Percentiles rank a stretch among this genome's conserved stretches.
Evolutionary conservation across 2,888 invertebrate species (phyloP).

Genomic region (Camponotus fellah): DNA sequence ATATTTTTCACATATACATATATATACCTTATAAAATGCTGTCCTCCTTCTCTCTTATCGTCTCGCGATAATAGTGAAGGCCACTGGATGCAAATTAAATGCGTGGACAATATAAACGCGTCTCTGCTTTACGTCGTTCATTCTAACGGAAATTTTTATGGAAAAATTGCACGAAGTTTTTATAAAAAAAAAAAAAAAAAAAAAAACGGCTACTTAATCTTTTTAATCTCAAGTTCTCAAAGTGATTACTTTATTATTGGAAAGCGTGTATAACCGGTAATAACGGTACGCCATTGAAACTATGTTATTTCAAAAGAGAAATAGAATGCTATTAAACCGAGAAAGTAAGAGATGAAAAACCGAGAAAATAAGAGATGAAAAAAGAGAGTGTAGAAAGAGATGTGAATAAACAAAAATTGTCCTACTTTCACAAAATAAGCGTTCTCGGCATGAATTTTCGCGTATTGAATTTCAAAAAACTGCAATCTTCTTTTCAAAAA

Average conservation of each 20-base stretch:
- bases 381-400: background rate
- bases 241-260: background rate
- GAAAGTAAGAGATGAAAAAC: too few species aligned
- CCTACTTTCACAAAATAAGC: constrained; percentile 39
- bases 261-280: background rate
- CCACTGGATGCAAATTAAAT: background rate
- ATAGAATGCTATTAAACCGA: background rate
- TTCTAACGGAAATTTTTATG: background rate
- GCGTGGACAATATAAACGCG: background rate
- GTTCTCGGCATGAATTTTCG: background rate
- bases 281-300: background rate
- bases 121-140: background rate
- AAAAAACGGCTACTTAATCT: too few species aligned
- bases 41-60: background rate
- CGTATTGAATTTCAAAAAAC: background rate
- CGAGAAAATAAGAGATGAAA: background rate
- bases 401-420: constrained; percentile 2
- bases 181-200: background rate
- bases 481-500: background rate
- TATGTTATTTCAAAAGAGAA: background rate
- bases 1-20: background rate
- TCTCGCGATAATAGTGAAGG: constrained; percentile 4
- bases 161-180: background rate
- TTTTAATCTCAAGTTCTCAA: too few species aligned
- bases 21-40: background rate